Evolutionary conservation across 2,797 vertebrate species (phyloP), one percentile per base, ranked within the genome.

Genomic region (Malacoraja senta): DNA sequence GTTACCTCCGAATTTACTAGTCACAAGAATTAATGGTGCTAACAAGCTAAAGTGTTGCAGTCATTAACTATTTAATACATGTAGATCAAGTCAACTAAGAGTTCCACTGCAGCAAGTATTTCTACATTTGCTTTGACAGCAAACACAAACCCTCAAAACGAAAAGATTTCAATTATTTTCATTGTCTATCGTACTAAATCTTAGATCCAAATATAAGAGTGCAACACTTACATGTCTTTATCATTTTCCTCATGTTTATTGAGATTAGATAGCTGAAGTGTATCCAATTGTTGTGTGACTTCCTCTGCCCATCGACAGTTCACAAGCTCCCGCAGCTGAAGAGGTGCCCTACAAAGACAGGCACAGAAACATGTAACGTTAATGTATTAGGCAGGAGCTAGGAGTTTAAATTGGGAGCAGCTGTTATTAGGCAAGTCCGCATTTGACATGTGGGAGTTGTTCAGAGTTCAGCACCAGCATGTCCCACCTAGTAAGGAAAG

Each of bases 241-340:
- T 99, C 99, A 0, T 99, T 99, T 95, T 99, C 98, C 38, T 99
- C 99, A 0, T 99, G 98, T 95, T 99, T 99, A 94, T 97, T 98
- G 63, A 99, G 97, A 95, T 96, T 99, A 96, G 99, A 99, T 9
- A 99, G 97, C 94, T 99, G 99, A 93, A 99, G 97, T 0, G 99
- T 99, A 95, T 99, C 99, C 93, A 99, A 97, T 95, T 99, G 98
- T 93, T 99, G 99, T 0, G 99, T 99, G 94, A 99, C 98, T 95
- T 99, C 99, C 95, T 99, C 99, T 0, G 99, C 99, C 99, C 99
- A 99, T 81, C 99, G 98, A 95, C 99, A 99, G 95, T 99, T 99
- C 1, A 99, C 99, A 26, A 99, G 96, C 96, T 99, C 99, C 93
- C 98, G 96, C 21, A 99, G 96, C 96, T 99, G 99, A 91, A 99